Conservation (phyloP, 2,113 vertebrate species). For the Thryonomys swinderianus region DNA sequence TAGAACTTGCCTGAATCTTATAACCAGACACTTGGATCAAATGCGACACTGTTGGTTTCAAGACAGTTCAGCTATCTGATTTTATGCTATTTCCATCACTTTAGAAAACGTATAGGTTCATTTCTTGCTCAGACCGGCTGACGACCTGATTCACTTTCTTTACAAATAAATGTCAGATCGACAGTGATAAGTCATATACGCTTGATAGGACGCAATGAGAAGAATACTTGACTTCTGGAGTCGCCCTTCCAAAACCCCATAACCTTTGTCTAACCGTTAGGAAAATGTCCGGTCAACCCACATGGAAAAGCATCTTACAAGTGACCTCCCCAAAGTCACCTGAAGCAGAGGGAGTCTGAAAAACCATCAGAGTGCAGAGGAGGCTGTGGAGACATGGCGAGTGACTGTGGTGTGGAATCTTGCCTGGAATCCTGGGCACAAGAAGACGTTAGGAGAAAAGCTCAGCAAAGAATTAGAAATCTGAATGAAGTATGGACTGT, state of each 20-base stretch:
- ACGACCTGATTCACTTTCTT: conserved; percentile 42
- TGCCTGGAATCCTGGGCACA: not conserved
- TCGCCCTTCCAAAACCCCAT: not conserved
- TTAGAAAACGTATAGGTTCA: conserved; percentile 7
- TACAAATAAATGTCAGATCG: conserved; percentile 43
- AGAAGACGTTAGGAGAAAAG: not conserved
- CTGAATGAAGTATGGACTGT: not conserved
- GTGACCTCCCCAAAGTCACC: conserved; percentile 15
- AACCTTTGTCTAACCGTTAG: not conserved
- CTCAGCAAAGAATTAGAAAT: not conserved
- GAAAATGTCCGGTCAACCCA: not conserved
- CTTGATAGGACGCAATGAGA: not conserved
- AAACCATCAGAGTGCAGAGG: not conserved
- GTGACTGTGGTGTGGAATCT: not conserved
- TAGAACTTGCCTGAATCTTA: not conserved
- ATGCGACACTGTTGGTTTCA: conserved; percentile 10
- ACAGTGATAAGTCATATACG: not conserved
- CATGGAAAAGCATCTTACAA: not conserved
- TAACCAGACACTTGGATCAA: not conserved
- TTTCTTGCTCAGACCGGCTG: not conserved
- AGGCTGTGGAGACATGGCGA: not conserved
- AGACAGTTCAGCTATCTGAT: not conserved
- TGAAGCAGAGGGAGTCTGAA: not conserved
- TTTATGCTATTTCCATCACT: not conserved
- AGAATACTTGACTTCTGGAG: not conserved